A percentile compares a stretch with the other conserved stretches of the same genome.
Conservation (phyloP, 2,113 vertebrate species). For the Chitala chitala region DNA sequence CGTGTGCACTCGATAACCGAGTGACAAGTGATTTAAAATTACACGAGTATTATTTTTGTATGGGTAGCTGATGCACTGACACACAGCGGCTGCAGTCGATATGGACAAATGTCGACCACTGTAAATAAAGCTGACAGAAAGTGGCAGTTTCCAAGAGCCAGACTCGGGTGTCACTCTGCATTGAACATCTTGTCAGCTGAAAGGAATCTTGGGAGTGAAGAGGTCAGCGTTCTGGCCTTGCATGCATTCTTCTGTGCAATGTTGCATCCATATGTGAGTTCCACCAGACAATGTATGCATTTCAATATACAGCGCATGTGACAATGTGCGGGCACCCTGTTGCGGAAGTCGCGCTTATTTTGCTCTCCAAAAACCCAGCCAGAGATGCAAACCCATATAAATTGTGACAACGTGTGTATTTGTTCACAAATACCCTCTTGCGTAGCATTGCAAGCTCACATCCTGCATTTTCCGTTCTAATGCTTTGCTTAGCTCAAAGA, state of each 20-base stretch:
- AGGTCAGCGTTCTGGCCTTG: slow-evolving; percentile 46
- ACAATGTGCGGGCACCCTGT: slow-evolving; percentile 50
- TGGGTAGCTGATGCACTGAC: too few relatives aligned
- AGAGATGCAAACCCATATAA: too few relatives aligned
- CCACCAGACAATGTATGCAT: slow-evolving; percentile 42
- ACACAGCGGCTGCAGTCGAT: not conserved
- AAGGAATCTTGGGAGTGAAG: slow-evolving; percentile 46
- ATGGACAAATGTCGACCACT: slow-evolving; percentile 7
- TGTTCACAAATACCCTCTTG: too few relatives aligned
- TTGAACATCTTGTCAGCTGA: slow-evolving; percentile 58
- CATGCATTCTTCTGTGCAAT: slow-evolving; percentile 44
- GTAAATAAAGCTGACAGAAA: slow-evolving; percentile 65
- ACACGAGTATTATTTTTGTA: too few relatives aligned
- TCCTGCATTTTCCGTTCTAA: slow-evolving; percentile 73
- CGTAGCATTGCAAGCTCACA: too few relatives aligned
- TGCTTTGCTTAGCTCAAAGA: slow-evolving; percentile 73
- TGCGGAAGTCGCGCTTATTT: slow-evolving; percentile 47
- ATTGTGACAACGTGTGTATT: too few relatives aligned
- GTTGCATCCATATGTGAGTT: slow-evolving; percentile 51
- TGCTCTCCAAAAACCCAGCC: slow-evolving; percentile 50
- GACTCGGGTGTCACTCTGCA: slow-evolving; percentile 71
- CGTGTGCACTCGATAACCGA: not conserved
- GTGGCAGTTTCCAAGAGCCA: slow-evolving; percentile 73
- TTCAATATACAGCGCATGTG: slow-evolving; percentile 55
- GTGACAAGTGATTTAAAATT: too few relatives aligned